Evolutionary conservation across 2,888 invertebrate genomes (phyloP), one percentile per base, ranked within the genome.

Genomic region (Lottia gigantea): DNA sequence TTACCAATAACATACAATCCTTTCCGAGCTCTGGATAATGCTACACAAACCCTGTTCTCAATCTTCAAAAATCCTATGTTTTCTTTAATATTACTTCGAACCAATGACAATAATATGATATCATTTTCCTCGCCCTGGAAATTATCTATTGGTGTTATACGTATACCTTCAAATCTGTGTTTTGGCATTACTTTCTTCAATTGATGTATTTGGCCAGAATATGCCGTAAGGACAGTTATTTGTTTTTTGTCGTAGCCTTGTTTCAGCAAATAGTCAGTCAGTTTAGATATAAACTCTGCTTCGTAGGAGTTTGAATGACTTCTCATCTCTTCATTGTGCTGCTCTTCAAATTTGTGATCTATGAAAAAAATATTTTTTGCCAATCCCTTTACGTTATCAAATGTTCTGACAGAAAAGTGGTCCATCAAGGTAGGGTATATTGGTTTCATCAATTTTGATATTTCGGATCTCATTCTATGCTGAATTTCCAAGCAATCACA

Each of bases 401-500:
- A 82, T 6, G 69, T 25, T 45, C 63, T 61, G 0, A 85, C 85
- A 46, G 78, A 78, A 8, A 71, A 72, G 71, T 87, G 81, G 70
- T 86, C 79, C 11, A 68, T 62, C 55, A 82, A 74, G 7, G 76
- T 62, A 7, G 74, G 72, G 66, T 83, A 84, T 66, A 86, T 84
- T 40, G 74, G 77, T 47, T 71, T 67, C 67, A 82, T 71, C 15
- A 80, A 46, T n/a, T 68, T 49, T 6, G 81, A 70, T 23, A 82
- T 80, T 64, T 78, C 75, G 14, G 82, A 81, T 55, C 55, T n/a
- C 55, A 55, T 1, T 92, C 92, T 62, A 79, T 94, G 93, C 83
- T 95, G 95, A 0, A 91, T 91, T 25, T 90, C 89, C 3, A 94
- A 82, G 12, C 78, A 78, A 1, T 91, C 88, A 11, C 91, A 92